phyloP scores from a whole-genome alignment of 1,140 invertebrate species.

The Drusus annulatus region DNA sequence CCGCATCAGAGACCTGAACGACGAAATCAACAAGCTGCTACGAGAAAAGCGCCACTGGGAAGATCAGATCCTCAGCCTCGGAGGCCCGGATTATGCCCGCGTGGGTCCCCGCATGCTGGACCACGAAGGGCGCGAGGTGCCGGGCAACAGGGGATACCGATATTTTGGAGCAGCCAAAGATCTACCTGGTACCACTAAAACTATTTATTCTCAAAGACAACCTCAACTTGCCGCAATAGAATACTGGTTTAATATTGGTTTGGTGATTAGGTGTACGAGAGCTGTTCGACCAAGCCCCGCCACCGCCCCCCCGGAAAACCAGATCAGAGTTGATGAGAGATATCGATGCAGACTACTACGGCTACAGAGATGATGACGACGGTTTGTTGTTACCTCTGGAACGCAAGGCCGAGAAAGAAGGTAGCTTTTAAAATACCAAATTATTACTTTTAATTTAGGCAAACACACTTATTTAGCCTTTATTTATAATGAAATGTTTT shows the following conservation, averaged over 20 bases:
- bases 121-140: constrained; percentile 96
- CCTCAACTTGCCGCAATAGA: no score
- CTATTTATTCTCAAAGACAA: no score
- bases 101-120: constrained; percentile 96
- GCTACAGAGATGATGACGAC: constrained; percentile 98
- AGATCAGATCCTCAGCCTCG: constrained; percentile 93
- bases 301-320: constrained; percentile 89
- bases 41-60: constrained; percentile 98
- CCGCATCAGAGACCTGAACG: constrained; percentile 97
- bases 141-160: constrained; percentile 98
- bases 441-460: background rate
- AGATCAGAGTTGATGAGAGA: constrained; percentile 97
- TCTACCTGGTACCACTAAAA: constrained; percentile 80
- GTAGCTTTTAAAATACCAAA: constrained; percentile 56
- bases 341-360: constrained; percentile 99
- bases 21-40: constrained; percentile 99
- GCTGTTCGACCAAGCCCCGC: constrained; percentile 96
- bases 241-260: constrained; percentile 28
- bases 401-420: constrained; percentile 82
- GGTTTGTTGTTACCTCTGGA: constrained; percentile 94
- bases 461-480: background rate
- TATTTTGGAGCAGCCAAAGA: constrained; percentile 99
- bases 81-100: constrained; percentile 94
- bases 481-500: background rate
- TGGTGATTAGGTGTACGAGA: constrained; percentile 87